Base-by-base conservation (phyloP, 2,888 invertebrate species). In the Netelia virgata region DNA sequence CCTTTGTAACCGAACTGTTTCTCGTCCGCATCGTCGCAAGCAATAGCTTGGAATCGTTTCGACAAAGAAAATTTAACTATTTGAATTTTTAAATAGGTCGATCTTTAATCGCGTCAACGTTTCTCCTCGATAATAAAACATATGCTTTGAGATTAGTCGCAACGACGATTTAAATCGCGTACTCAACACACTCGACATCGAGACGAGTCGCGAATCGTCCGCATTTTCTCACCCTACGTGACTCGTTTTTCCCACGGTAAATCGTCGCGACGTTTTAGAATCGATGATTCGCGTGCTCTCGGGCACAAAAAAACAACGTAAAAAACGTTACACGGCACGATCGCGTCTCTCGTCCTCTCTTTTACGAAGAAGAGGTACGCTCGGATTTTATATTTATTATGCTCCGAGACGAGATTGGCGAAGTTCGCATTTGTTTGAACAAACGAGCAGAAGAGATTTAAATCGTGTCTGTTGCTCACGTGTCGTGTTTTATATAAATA, bases 401-500 rank as follows among this genome's bases (percentile, higher is more conserved):
- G 61, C n/a, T 11, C 72, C 70, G 43, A 61, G 10, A 70, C 64
- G 61, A 63, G 68, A 84, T 75, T 83, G 83, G 79, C 75, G 53
- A 83, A 77, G 80, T 77, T 81, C 50, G 81, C 36, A 84, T 84
- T 84, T 84, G 84, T 81, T 81, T 76, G 81, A 81, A 84, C 84
- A 84, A 84, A 84, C 84, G 76, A 84, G 81, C 61, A 36, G 36
- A 36, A 18, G 43, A 81, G 81, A 77, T 81, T 73, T 66, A 84
- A 81, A 81, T 84, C 77, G 76, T 64, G 77, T 68, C 69, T 16
- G 70, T 43, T 66, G 57, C 81, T 78, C 82, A 77, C 76, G 68
- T 84, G 73, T 84, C 84, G 81, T 77, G 84, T 75, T 77, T 70
- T 59, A 68, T 73, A 84, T 74, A 81, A 76, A 80, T 72, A 84